Evolutionary conservation across 2,113 vertebrate species (phyloP).

Genomic region (Uria aalge): DNA sequence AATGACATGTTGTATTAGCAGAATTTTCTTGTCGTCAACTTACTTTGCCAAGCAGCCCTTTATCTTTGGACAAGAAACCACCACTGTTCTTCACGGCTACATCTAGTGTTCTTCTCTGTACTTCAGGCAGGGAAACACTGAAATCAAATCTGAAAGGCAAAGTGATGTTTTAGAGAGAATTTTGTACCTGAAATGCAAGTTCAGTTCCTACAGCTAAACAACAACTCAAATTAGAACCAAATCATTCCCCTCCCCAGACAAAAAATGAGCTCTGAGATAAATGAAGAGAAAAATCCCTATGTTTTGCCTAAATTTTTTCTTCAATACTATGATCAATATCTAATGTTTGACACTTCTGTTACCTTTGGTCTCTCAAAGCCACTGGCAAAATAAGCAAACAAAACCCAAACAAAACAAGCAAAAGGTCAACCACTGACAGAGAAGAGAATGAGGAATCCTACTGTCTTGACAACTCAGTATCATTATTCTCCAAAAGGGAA

Average conservation of each 20-base stretch:
- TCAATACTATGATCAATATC: not conserved
- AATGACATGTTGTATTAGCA: not conserved
- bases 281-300: not conserved
- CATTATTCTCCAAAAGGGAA: not conserved
- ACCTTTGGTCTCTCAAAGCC: not conserved
- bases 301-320: not conserved
- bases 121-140: constrained; percentile 86
- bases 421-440: not conserved
- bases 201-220: not conserved
- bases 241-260: not conserved
- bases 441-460: not conserved
- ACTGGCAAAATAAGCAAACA: not conserved
- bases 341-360: not conserved
- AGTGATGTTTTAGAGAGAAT: not conserved
- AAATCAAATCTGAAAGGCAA: constrained; percentile 86
- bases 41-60: constrained; percentile 96
- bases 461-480: not conserved
- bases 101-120: constrained; percentile 89
- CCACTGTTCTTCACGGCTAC: constrained; percentile 96
- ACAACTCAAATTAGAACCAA: not conserved
- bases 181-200: not conserved
- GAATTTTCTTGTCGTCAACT: not conserved
- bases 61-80: constrained; percentile 93
- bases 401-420: not conserved
- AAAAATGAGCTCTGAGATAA: not conserved